Conservation (phyloP, 2,888 invertebrate species). For the Oligia fasciuncula region DNA sequence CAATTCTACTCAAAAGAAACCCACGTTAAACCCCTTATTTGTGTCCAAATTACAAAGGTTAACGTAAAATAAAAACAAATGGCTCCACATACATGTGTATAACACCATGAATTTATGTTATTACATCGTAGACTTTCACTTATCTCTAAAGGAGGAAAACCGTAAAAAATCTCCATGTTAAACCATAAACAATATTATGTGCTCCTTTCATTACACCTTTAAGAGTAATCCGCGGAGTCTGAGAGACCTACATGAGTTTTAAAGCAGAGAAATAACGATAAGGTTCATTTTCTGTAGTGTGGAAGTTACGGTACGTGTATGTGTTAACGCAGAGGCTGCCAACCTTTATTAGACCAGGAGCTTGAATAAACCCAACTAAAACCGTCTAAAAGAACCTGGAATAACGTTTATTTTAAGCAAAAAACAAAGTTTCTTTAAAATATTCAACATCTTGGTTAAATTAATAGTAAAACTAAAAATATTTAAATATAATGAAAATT, state of each 20-base stretch:
- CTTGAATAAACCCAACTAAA: background rate
- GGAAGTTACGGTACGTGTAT: constrained; percentile 3
- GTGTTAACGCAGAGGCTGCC: constrained; percentile 12
- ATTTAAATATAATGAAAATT: no score
- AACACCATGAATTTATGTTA: constrained; percentile 51
- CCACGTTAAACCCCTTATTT: constrained; percentile 3
- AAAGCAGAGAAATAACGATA: constrained; percentile 39
- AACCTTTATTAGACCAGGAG: background rate
- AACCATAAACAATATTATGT: constrained; percentile 50
- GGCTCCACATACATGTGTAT: background rate
- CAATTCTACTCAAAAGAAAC: background rate
- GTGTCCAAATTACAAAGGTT: constrained; percentile 29
- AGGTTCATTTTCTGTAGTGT: constrained; percentile 42
- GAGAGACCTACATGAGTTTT: constrained; percentile 33
- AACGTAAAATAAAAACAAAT: constrained; percentile 49
- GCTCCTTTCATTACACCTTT: constrained; percentile 42
- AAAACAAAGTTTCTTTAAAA: background rate
- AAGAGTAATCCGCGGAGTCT: constrained; percentile 43
- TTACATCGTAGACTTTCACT: constrained; percentile 56
- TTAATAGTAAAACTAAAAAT: no score
- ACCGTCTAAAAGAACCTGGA: background rate
- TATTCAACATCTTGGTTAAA: no score
- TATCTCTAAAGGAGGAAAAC: constrained; percentile 42
- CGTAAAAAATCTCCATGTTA: constrained; percentile 55
- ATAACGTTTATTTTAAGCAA: background rate